phyloP scores from a whole-genome alignment of 1,140 invertebrate genomes.

The Drosophila pseudoobscura region DNA sequence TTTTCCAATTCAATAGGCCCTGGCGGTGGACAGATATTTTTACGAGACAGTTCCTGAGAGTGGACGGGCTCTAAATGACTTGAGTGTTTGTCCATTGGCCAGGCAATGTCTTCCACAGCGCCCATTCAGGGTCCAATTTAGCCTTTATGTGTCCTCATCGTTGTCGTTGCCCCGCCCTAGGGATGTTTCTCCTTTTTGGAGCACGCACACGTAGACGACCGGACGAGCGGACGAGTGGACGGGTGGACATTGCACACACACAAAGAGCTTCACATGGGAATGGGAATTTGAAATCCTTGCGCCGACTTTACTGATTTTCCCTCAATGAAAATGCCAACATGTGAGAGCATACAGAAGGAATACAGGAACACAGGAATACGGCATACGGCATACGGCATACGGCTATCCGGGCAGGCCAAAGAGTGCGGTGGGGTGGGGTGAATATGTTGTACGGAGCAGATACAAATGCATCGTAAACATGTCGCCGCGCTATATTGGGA shows the following conservation, averaged over 20 bases:
- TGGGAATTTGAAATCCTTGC: slow-evolving; percentile 37
- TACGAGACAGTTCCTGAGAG: not conserved
- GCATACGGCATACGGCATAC: no score
- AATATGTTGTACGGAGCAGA: slow-evolving; percentile 22
- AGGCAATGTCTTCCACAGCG: slow-evolving; percentile 50
- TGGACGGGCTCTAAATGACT: slow-evolving; percentile 54
- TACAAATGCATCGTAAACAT: slow-evolving; percentile 74
- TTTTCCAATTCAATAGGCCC: slow-evolving; percentile 64
- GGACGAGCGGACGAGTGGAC: no score
- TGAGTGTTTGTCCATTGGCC: slow-evolving; percentile 70
- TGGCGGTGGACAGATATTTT: slow-evolving; percentile 12
- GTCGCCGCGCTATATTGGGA: slow-evolving; percentile 70
- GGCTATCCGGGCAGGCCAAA: not conserved
- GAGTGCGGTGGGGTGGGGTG: not conserved
- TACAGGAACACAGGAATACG: not conserved
- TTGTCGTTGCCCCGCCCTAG: slow-evolving; percentile 52
- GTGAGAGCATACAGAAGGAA: slow-evolving; percentile 45
- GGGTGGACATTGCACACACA: not conserved
- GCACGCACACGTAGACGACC: slow-evolving; percentile 51
- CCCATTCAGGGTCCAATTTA: slow-evolving; percentile 71
- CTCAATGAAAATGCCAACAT: slow-evolving; percentile 69
- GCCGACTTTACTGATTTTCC: slow-evolving; percentile 62
- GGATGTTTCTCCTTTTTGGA: slow-evolving; percentile 64
- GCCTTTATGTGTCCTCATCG: slow-evolving; percentile 71
- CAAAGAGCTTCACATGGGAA: slow-evolving; percentile 32